These are phyloP conservation scores for Diachrysia chrysitis DNA, from an alignment of 2,888 invertebrate species.

Conservation along the genomic window DNA sequence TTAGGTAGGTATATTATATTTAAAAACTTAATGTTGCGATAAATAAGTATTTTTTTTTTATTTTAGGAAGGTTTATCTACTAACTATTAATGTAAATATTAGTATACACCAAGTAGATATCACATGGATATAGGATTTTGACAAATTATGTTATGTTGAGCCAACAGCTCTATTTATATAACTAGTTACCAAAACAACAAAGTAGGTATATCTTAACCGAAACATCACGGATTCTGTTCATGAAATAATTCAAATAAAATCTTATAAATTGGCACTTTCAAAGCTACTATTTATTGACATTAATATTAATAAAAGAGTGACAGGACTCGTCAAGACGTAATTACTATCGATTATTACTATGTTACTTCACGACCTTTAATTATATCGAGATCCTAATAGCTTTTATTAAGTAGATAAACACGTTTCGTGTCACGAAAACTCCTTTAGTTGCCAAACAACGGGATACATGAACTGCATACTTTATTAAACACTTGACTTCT, in stretches of 20 bases:
- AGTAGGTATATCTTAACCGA: too few relatives aligned
- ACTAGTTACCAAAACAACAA: too few relatives aligned
- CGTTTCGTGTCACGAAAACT: neutral
- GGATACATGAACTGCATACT: neutral
- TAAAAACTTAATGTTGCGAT: too few relatives aligned
- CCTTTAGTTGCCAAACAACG: neutral
- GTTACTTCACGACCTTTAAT: slow-evolving; percentile 5
- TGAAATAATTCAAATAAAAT: neutral
- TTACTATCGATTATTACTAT: slow-evolving; percentile 2
- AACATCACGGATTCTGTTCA: too few relatives aligned
- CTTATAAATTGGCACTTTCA: neutral
- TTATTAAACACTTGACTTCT: neutral
- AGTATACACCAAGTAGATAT: too few relatives aligned
- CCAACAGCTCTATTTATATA: too few relatives aligned
- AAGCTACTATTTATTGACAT: slow-evolving; percentile 4
- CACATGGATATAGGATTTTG: too few relatives aligned
- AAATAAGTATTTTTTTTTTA: too few relatives aligned
- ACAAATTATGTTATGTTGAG: too few relatives aligned
- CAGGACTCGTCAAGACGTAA: neutral
- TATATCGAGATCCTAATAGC: neutral
- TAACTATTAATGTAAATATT: too few relatives aligned
- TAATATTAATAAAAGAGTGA: neutral
- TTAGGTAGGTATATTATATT: too few relatives aligned
- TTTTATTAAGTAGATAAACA: neutral
- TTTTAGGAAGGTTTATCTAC: too few relatives aligned